Evolutionary conservation across 2,888 invertebrate genomes (phyloP).

Genomic region (Aleiodes testaceus): DNA sequence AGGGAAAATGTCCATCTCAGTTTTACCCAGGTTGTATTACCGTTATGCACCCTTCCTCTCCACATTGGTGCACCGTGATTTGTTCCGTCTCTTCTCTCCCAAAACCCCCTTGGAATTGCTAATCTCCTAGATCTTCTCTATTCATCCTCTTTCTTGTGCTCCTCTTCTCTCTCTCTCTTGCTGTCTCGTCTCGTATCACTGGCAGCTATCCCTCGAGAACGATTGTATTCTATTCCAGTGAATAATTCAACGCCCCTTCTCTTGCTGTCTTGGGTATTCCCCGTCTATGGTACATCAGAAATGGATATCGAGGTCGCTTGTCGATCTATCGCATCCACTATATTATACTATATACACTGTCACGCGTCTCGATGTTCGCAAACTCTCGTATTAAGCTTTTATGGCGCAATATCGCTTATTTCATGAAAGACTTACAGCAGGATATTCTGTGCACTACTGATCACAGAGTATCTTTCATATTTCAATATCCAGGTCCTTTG

Average conservation of each 20-base stretch:
- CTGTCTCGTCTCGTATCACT: neutral
- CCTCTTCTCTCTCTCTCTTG: conserved; percentile 12
- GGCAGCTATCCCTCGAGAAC: conserved; percentile 34
- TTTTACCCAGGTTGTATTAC: neutral
- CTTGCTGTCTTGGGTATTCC: conserved; percentile 22
- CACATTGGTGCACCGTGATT: conserved; percentile 27
- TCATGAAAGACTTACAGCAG: no score
- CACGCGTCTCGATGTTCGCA: neutral
- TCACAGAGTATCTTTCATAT: no score
- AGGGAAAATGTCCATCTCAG: conserved; percentile 1
- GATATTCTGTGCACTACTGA: no score
- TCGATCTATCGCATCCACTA: conserved; percentile 25
- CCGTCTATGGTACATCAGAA: conserved; percentile 18
- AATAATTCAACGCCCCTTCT: conserved; percentile 39
- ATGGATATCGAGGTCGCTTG: conserved; percentile 28
- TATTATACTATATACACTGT: conserved; percentile 2
- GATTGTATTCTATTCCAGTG: conserved; percentile 41
- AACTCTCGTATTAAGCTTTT: neutral
- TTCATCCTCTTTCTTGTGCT: conserved; percentile 11
- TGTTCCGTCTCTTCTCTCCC: conserved; percentile 1
- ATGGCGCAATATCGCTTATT: neutral
- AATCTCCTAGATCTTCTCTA: conserved; percentile 3
- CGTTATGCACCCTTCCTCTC: neutral
- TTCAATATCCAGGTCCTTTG: no score
- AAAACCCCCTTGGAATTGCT: neutral